Evolutionary conservation across 92 coral and sea anemone species (phyloP).

Genomic region (Bergia puertoricense): DNA sequence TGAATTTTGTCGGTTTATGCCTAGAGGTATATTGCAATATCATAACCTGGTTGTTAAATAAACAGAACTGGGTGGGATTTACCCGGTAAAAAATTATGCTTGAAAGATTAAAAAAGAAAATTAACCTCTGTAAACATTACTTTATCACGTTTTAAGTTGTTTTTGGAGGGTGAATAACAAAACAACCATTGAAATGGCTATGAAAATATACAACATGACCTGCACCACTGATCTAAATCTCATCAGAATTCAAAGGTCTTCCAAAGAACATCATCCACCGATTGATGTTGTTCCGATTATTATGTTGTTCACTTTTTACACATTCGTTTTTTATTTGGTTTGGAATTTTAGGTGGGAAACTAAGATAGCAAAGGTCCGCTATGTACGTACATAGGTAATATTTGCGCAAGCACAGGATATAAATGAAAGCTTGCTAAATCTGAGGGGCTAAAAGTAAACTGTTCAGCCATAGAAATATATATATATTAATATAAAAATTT

Average conservation of each 20-base stretch:
- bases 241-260: background rate
- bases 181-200: slow-evolving; percentile 18
- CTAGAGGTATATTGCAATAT: background rate
- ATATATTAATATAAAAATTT: background rate
- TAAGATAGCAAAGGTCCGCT: background rate
- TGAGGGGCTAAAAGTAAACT: background rate
- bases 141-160: slow-evolving; percentile 34
- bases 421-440: background rate
- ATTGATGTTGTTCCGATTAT: background rate
- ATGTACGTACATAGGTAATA: background rate
- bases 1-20: background rate
- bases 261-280: background rate
- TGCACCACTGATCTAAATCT: too few species aligned
- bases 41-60: background rate
- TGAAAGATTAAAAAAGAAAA: background rate
- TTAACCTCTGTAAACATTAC: background rate
- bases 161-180: background rate
- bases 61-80: background rate
- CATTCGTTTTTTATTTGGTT: background rate
- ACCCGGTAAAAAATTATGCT: background rate
- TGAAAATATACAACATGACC: slow-evolving; percentile 13
- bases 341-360: background rate
- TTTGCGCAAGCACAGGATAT: background rate
- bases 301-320: background rate
- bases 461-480: background rate